Evolutionary conservation across 2,113 vertebrate species (phyloP).

Genomic region (Dicrurus megarhynchus): DNA sequence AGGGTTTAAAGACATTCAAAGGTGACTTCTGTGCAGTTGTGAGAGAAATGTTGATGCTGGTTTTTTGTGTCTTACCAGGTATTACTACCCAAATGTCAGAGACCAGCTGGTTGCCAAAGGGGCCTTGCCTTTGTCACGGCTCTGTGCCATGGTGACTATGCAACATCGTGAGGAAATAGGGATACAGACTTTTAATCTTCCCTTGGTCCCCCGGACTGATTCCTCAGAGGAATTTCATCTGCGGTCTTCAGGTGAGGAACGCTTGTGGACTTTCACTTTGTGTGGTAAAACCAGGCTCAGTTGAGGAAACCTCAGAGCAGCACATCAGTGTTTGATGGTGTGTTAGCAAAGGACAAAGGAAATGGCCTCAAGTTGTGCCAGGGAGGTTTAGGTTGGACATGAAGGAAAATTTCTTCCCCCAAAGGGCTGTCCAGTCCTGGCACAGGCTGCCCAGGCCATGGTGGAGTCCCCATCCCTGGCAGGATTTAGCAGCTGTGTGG

Average conservation of each 20-base stretch:
- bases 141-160: slow-evolving; percentile 92
- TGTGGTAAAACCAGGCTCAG: neutral
- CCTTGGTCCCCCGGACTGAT: slow-evolving; percentile 77
- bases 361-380: neutral
- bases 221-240: slow-evolving; percentile 55
- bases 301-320: neutral
- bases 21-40: neutral
- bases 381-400: neutral
- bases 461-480: neutral
- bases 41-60: neutral
- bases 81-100: slow-evolving; percentile 96
- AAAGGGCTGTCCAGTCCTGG: neutral
- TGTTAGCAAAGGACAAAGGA: neutral
- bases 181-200: slow-evolving; percentile 85
- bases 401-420: neutral
- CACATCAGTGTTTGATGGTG: too few species aligned
- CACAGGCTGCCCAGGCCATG: neutral
- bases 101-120: slow-evolving; percentile 92
- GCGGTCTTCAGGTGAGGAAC: slow-evolving; percentile 78
- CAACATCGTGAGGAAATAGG: slow-evolving; percentile 78
- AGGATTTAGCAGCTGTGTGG: neutral
- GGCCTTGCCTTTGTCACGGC: slow-evolving; percentile 85
- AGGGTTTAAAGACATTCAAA: neutral
- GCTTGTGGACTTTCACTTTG: neutral
- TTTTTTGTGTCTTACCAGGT: slow-evolving; percentile 72